Conservation (phyloP, 1,140 invertebrate species). For the Calephelis nemesis region DNA sequence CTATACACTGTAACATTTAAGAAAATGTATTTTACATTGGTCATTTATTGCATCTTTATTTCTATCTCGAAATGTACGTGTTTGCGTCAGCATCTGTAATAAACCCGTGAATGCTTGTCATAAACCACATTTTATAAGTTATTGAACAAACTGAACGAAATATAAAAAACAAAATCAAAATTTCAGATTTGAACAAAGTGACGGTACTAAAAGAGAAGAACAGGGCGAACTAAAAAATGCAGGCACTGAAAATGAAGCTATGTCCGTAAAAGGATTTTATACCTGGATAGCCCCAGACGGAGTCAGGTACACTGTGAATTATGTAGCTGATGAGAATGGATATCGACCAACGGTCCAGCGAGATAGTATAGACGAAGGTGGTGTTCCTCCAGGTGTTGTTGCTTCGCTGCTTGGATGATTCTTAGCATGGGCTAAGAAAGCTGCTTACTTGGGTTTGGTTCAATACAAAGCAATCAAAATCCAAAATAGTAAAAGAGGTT, state of each 20-base stretch:
- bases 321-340: constrained; percentile 87
- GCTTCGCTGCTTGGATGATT: constrained; percentile 43
- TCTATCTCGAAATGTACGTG: too few species aligned
- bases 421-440: not conserved
- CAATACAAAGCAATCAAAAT: too few species aligned
- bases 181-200: constrained; percentile 65
- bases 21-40: too few species aligned
- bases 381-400: constrained; percentile 44
- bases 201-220: constrained; percentile 81
- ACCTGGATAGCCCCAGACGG: constrained; percentile 78
- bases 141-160: too few species aligned
- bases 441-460: too few species aligned
- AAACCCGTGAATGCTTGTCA: too few species aligned
- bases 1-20: too few species aligned
- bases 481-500: too few species aligned
- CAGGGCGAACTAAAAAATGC: constrained; percentile 80
- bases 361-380: constrained; percentile 79
- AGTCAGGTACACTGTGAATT: constrained; percentile 80
- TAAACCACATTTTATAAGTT: too few species aligned
- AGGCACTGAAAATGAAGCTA: constrained; percentile 68
- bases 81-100: too few species aligned
- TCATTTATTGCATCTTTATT: too few species aligned
- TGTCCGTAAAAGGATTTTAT: constrained; percentile 74
- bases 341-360: constrained; percentile 79
- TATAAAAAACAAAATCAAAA: not conserved